Conservation (phyloP, 2,888 invertebrate genomes). For the Pheosia gnoma region DNA sequence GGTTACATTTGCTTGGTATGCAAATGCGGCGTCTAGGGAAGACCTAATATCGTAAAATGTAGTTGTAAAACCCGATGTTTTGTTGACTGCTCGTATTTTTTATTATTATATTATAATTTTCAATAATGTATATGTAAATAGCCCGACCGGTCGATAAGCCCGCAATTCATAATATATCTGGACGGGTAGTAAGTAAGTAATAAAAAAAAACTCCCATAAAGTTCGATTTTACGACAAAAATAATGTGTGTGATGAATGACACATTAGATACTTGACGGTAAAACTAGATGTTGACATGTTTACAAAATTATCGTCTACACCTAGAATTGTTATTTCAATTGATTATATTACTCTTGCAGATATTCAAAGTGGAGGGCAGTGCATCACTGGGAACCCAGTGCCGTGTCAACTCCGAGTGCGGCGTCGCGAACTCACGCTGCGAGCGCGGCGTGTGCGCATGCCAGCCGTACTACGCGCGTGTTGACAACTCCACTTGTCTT, state of each 20-base stretch:
- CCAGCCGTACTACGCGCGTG: slow-evolving; percentile 91
- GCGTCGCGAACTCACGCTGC: slow-evolving; percentile 86
- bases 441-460: slow-evolving; percentile 90
- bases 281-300: background rate
- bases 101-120: slow-evolving; percentile 8
- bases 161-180: too few species aligned
- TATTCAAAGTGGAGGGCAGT: slow-evolving; percentile 50
- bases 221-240: too few species aligned
- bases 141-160: too few species aligned
- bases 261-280: too few species aligned
- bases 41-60: slow-evolving; percentile 7
- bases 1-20: slow-evolving; percentile 37
- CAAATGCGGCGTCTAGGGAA: slow-evolving; percentile 31
- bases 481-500: slow-evolving; percentile 91
- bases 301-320: too few species aligned
- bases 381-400: slow-evolving; percentile 85
- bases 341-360: slow-evolving; percentile 49
- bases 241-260: too few species aligned
- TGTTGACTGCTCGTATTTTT: slow-evolving; percentile 15
- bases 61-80: slow-evolving; percentile 24
- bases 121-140: background rate
- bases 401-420: slow-evolving; percentile 86
- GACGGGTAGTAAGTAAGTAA: too few species aligned
- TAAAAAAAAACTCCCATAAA: too few species aligned
- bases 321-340: background rate